phyloP scores from a whole-genome alignment of 2,888 invertebrate species.

The Drosophila trichaetosa region DNA sequence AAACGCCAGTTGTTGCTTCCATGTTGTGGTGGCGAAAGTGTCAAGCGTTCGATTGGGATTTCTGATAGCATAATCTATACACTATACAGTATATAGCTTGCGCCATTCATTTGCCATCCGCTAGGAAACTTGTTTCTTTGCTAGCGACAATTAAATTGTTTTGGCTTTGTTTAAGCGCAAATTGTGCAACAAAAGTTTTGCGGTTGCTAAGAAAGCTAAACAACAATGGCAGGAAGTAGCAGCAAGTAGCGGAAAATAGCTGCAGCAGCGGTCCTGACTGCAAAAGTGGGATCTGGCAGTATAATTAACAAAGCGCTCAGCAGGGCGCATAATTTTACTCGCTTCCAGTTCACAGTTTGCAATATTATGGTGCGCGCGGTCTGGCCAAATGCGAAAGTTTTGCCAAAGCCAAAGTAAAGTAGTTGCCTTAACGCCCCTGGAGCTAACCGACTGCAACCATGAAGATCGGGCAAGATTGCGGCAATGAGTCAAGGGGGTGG shows the following conservation, averaged over 20 bases:
- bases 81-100: slow-evolving; percentile 15
- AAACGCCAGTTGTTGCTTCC: slow-evolving; percentile 13
- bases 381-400: slow-evolving; percentile 63
- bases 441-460: slow-evolving; percentile 50
- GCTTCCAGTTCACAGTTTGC: slow-evolving; percentile 54
- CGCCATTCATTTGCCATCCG: slow-evolving; percentile 5
- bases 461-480: slow-evolving; percentile 45
- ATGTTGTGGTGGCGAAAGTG: slow-evolving; percentile 21
- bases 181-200: slow-evolving; percentile 77
- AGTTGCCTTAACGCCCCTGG: slow-evolving; percentile 69
- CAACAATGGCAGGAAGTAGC: slow-evolving; percentile 48
- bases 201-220: slow-evolving; percentile 59
- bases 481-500: background rate
- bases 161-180: slow-evolving; percentile 75
- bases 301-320: slow-evolving; percentile 77
- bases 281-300: slow-evolving; percentile 42
- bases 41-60: slow-evolving; percentile 40
- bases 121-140: slow-evolving; percentile 35
- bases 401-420: slow-evolving; percentile 70
- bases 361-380: slow-evolving; percentile 51
- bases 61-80: slow-evolving; percentile 36
- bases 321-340: slow-evolving; percentile 72
- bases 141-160: slow-evolving; percentile 76
- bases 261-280: slow-evolving; percentile 2
- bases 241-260: slow-evolving; percentile 16